Base-by-base conservation (phyloP, 2,113 vertebrate species). In the Clarias gariepinus region DNA sequence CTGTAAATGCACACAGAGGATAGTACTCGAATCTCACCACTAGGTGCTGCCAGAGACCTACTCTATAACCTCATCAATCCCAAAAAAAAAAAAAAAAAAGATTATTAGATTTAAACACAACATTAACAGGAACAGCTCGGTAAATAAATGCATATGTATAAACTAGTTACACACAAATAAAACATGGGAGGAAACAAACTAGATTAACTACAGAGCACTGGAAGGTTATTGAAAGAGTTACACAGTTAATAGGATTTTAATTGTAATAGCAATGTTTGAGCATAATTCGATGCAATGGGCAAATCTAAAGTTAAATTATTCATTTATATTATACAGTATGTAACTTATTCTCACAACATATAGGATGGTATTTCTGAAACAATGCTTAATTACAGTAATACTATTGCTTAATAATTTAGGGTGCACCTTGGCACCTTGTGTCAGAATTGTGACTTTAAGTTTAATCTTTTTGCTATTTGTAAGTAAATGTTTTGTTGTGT, bases 1-100 rank as follows among this genome's bases (percentile, higher is more conserved):
- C 5, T 52, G 19, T 63, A 3, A 63, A 36, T 64, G 60, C 68
- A 77, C 71, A 82, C 60, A 36, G 89, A 90, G 81, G 91, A 81
- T 69, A 90, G 93, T 92, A 73, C 91, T 94, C 94, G 92, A 92
- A 94, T 96, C 91, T 93, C 90, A 93, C 98, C 98, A 99, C 97
- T 96, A 96, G 97, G 97, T 98, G 98, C 96, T 96, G 96, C 93
- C 94, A 97, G 95, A 98, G 97, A 97, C 95, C 97, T 94, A 89
- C 95, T 95, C 60, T 78, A 77, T 36, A 16, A 52, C 89, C 95
- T 66, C 84, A 83, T 33, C 93, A 93, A 87, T 33, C 23, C 86
- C 33, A 36, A 63, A 33, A 58, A 80, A 79, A 33, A 9, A 36
- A 1, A 12, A 30, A 69, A 16, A 30, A 30, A 30, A 4, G 2